Conservation (phyloP, 1,140 invertebrate genomes). For the Phenacoccus solenopsis region DNA sequence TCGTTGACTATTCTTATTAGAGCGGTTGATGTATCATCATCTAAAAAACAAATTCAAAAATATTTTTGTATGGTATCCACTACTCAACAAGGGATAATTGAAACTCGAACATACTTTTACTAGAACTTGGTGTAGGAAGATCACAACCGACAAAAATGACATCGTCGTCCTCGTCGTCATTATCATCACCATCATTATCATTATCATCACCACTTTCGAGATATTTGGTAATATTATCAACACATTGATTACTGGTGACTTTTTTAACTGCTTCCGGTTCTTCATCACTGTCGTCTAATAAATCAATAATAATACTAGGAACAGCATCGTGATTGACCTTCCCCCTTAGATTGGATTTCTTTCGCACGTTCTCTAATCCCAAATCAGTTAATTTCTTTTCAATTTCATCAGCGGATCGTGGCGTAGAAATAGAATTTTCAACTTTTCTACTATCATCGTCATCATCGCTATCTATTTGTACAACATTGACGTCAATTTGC, state of each 20-base stretch:
- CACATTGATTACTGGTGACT: background rate
- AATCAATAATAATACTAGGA: background rate
- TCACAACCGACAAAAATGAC: constrained; percentile 7
- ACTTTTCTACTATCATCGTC: too few species aligned
- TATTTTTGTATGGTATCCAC: too few species aligned
- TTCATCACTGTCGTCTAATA: background rate
- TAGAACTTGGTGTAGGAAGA: background rate
- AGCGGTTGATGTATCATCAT: background rate
- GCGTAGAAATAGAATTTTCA: too few species aligned
- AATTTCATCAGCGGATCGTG: background rate
- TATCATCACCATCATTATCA: background rate
- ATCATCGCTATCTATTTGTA: background rate
- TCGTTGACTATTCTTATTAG: background rate
- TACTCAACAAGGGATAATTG: too few species aligned
- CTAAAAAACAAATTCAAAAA: background rate
- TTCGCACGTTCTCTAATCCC: background rate
- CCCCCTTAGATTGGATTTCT: too few species aligned
- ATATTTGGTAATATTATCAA: background rate
- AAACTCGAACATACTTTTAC: background rate
- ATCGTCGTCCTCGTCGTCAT: background rate
- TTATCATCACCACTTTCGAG: background rate
- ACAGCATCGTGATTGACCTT: background rate
- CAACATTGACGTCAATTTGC: background rate
- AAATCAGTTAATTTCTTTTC: background rate
- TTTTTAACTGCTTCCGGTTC: background rate